These are phyloP conservation scores for Phaethornis superciliosus DNA, from an alignment of 2,113 vertebrate species.

Conservation along the genomic window DNA sequence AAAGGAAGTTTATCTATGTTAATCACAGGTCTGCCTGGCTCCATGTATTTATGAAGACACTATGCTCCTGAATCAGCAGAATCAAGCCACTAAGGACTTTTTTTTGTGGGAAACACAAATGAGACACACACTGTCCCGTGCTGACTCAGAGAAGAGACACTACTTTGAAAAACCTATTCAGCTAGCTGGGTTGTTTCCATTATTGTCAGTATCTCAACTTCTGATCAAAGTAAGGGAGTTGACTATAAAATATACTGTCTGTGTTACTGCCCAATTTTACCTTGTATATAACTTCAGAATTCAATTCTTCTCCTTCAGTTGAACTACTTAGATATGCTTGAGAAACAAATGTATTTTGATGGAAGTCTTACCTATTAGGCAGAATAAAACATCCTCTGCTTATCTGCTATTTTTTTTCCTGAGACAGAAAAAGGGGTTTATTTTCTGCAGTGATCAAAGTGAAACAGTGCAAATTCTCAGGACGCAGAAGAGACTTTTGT, in stretches of 20 bases:
- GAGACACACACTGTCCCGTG: background rate
- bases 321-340: fast-evolving
- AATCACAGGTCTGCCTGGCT: background rate
- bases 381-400: background rate
- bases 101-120: background rate
- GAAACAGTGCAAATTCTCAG: background rate
- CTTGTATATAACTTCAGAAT: background rate
- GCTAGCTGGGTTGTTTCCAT: background rate
- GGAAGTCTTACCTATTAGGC: background rate
- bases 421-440: background rate
- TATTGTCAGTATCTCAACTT: background rate
- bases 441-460: background rate
- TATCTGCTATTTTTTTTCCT: background rate
- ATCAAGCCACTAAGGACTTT: background rate
- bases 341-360: background rate
- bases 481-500: background rate
- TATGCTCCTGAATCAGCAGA: background rate
- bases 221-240: background rate
- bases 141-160: background rate
- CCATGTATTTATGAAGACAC: background rate
- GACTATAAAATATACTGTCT: background rate
- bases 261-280: background rate
- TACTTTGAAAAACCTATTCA: background rate
- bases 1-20: background rate
- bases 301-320: background rate